phyloP scores from a whole-genome alignment of 2,888 invertebrate genomes.

The Harpalus rubripes region DNA sequence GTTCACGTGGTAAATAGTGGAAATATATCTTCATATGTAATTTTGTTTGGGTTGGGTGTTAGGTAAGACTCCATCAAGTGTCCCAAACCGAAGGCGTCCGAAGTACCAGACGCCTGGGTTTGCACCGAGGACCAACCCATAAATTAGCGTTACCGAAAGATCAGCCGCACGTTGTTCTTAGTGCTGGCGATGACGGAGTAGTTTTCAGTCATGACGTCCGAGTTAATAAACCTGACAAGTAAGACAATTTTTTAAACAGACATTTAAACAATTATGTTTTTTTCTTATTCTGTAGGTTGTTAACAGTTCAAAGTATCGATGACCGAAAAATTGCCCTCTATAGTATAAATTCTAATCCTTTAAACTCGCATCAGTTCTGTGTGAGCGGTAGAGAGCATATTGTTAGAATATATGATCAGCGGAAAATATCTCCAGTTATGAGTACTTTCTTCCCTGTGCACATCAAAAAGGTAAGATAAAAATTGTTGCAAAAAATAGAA shows the following conservation, averaged over 20 bases:
- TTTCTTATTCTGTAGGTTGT: constrained; percentile 76
- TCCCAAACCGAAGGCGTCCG: constrained; percentile 79
- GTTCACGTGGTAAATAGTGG: no score
- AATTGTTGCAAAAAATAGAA: background rate
- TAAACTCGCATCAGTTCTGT: constrained; percentile 87
- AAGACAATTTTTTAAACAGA: constrained; percentile 71
- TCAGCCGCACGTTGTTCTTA: constrained; percentile 88
- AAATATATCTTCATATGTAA: background rate
- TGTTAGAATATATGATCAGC: constrained; percentile 88
- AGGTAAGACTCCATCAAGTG: constrained; percentile 82
- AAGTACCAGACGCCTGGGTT: constrained; percentile 81
- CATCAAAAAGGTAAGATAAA: constrained; percentile 54
- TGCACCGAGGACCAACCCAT: constrained; percentile 89
- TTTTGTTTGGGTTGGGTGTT: background rate
- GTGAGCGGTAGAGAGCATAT: constrained; percentile 90
- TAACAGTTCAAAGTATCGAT: constrained; percentile 80
- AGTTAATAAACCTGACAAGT: constrained; percentile 83
- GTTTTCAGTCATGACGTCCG: constrained; percentile 91
- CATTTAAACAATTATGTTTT: constrained; percentile 10
- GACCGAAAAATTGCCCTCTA: constrained; percentile 88
- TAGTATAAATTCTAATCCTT: constrained; percentile 92
- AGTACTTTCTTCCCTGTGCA: constrained; percentile 59
- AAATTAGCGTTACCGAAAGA: constrained; percentile 89
- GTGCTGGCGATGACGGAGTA: constrained; percentile 93
- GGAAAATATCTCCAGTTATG: constrained; percentile 76